Percentiles rank a stretch among this genome's conserved stretches.
Evolutionary conservation across 2,113 vertebrate genomes (phyloP).

Genomic region (Asarcornis scutulata): DNA sequence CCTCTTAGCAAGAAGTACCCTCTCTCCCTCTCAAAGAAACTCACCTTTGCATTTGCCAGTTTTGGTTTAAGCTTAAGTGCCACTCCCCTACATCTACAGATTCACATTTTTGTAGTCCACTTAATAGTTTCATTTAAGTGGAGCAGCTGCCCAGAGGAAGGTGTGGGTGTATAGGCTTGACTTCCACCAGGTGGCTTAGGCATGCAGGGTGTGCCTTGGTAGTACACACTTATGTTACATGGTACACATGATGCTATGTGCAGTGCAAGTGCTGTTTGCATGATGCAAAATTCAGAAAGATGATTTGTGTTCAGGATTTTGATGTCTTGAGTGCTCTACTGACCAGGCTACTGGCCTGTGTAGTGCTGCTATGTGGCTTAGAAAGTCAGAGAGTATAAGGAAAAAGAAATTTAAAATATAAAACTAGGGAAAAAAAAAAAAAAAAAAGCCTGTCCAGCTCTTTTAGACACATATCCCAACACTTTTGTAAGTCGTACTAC

Average conservation of each 20-base stretch:
- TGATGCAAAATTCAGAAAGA: neutral
- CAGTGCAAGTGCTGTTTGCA: neutral
- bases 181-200: neutral
- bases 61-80: neutral
- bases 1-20: neutral
- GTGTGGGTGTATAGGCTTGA: neutral
- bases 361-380: neutral
- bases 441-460: neutral
- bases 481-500: neutral
- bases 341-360: neutral
- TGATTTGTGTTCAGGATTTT: neutral
- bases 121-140: neutral
- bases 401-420: neutral
- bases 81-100: neutral
- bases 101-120: neutral
- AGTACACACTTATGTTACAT: fast-evolving
- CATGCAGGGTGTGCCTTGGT: neutral
- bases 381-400: neutral
- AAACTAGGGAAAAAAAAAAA: neutral
- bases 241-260: neutral
- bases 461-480: neutral
- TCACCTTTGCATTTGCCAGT: neutral
- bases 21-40: neutral
- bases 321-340: neutral
- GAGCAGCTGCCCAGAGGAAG: neutral